A percentile compares a stretch with the other conserved stretches of the same genome.
phyloP scores from a whole-genome alignment of 2,888 invertebrate genomes.

The Nomada goodeniana region DNA sequence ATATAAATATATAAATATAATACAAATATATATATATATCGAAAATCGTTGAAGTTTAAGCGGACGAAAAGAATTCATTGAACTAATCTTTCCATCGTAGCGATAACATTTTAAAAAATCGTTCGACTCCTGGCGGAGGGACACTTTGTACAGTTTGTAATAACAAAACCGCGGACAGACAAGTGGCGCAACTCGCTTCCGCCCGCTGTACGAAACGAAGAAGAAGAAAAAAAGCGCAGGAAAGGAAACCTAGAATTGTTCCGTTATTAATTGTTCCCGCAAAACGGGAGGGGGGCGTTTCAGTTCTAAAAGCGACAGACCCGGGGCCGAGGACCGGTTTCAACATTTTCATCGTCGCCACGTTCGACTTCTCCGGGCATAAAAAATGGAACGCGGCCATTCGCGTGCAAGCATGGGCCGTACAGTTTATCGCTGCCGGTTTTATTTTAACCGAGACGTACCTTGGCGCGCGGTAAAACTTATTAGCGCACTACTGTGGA shows the following conservation, averaged over 20 bases:
- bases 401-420: slow-evolving; percentile 18
- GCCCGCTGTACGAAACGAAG: slow-evolving; percentile 7
- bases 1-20: slow-evolving; percentile 33
- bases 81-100: slow-evolving; percentile 60
- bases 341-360: slow-evolving; percentile 3
- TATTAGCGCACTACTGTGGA: background rate
- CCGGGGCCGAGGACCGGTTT: background rate
- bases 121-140: slow-evolving; percentile 26
- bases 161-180: slow-evolving; percentile 53
- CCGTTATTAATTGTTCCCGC: slow-evolving; percentile 22
- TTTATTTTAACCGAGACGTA: slow-evolving; percentile 18
- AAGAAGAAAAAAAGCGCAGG: too few species aligned
- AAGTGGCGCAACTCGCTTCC: slow-evolving; percentile 26
- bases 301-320: slow-evolving; percentile 10
- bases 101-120: slow-evolving; percentile 33
- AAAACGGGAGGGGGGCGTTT: background rate
- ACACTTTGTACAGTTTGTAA: slow-evolving; percentile 72
- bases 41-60: slow-evolving; percentile 44
- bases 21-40: slow-evolving; percentile 38
- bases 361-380: background rate
- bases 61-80: slow-evolving; percentile 45
- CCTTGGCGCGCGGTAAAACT: background rate
- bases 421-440: slow-evolving; percentile 5
- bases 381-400: background rate
- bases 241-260: slow-evolving; percentile 4